Evolutionary conservation across 1,140 invertebrate species (phyloP), one percentile per base, ranked within the genome.

Genomic region (Thaumetopoea pityocampa): DNA sequence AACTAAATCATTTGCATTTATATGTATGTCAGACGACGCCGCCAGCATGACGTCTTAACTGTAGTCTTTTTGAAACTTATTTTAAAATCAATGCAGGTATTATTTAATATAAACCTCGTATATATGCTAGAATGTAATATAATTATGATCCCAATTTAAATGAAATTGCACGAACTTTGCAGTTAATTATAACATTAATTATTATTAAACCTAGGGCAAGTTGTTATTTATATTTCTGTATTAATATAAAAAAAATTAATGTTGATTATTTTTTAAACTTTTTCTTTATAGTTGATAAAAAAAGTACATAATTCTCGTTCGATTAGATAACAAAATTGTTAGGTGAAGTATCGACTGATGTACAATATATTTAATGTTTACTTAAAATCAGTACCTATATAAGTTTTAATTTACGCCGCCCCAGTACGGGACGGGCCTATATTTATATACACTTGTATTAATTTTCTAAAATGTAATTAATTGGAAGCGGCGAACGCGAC

Each of bases 171-270:
- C 82, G 71, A 79, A 74, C 76, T 79, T 78, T 80, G 85, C 80
- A 82, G 63, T 85, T 85, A 85, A 85, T 79, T 68, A 70, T 46
- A 34, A 81, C 67, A 77, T 80, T 76, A 80, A 76, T 76, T 79
- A 81, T 78, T 78, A 77, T 81, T 78, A 78, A 80, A 73, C 57
- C 59, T 85, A 85, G 81, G 81, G 66, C 76, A 80, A 86, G 82
- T 84, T 83, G 81, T 86, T 86, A 84, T 86, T 86, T 85, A 85
- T n/a, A n/a, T 85, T 86, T 85, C 70, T 80, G 79, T 86, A 82
- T 84, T 74, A 78, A 80, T 76, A n/a, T 74, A 78, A 83, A 82
- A 32, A 40, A 34, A 23, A 56, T 66, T 81, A 66, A 83, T 79
- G 79, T 83, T 83, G 62, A 80, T 83, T 85, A 85, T 81, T 85